These are phyloP conservation scores for Drosophila longiperda DNA, from an alignment of 2,888 invertebrate genomes.

Conservation along the genomic window DNA sequence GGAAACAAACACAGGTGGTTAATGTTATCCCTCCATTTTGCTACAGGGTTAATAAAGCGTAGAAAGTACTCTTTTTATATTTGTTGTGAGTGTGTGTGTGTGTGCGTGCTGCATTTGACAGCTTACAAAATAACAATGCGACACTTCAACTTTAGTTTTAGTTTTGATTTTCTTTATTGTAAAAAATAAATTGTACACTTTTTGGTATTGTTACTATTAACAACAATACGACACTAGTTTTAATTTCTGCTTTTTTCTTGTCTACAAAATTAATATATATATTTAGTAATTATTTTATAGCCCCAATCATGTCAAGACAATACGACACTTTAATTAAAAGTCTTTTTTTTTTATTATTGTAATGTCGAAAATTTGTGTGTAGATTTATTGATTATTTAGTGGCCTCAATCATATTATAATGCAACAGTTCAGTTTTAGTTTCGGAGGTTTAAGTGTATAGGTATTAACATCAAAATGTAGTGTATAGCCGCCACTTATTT, in stretches of 20 bases:
- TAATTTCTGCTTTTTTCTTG: too few relatives aligned
- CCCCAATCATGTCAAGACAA: too few relatives aligned
- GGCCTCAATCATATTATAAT: too few relatives aligned
- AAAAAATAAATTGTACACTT: not conserved
- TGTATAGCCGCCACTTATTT: not conserved
- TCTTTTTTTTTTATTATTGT: not conserved
- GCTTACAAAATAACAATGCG: slow-evolving; percentile 10
- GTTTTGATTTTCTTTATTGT: not conserved
- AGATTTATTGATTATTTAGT: too few relatives aligned
- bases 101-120: not conserved
- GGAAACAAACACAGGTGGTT: slow-evolving; percentile 49
- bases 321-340: not conserved
- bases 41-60: slow-evolving; percentile 17
- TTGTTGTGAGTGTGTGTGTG: not conserved
- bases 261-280: too few relatives aligned
- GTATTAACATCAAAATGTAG: not conserved
- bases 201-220: not conserved
- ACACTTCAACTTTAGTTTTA: not conserved
- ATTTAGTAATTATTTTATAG: too few relatives aligned
- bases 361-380: not conserved
- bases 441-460: too few relatives aligned
- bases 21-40: slow-evolving; percentile 36
- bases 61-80: slow-evolving; percentile 17
- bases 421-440: too few relatives aligned
- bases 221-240: not conserved